phyloP scores from a whole-genome alignment of 2,888 invertebrate species.

The Pyrrhosoma nymphula region DNA sequence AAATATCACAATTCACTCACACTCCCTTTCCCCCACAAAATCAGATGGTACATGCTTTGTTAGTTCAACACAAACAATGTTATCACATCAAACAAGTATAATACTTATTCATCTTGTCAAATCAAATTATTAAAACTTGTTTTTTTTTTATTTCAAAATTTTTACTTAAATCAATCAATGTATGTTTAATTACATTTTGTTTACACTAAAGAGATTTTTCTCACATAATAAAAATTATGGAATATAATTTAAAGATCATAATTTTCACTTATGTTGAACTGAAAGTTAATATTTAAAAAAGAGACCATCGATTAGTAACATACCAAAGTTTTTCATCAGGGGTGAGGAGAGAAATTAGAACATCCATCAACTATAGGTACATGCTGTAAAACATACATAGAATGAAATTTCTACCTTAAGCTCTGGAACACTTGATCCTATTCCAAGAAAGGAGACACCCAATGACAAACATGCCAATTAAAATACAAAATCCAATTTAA shows the following conservation, averaged over 20 bases:
- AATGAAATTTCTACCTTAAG: constrained; percentile 64
- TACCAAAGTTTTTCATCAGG: constrained; percentile 55
- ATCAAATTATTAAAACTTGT: not conserved
- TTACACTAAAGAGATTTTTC: not conserved
- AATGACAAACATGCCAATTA: constrained; percentile 56
- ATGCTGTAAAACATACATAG: constrained; percentile 53
- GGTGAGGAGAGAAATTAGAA: constrained; percentile 29
- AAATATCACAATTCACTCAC: constrained; percentile 33
- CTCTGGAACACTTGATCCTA: constrained; percentile 66
- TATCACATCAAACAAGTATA: not conserved
- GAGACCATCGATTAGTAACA: constrained; percentile 62
- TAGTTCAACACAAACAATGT: constrained; percentile 22
- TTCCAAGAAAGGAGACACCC: constrained; percentile 66
- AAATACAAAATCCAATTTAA: constrained; percentile 45
- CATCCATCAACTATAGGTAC: constrained; percentile 42
- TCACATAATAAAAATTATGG: not conserved
- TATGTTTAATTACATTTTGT: not conserved
- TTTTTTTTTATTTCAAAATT: not conserved
- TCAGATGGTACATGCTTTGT: constrained; percentile 16
- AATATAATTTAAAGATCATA: not conserved
- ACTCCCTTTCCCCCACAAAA: constrained; percentile 35
- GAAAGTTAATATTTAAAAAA: constrained; percentile 19
- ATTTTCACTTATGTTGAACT: not conserved
- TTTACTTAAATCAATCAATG: not conserved
- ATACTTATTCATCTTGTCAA: not conserved